Evolutionary conservation across 2,113 vertebrate species (phyloP).

Genomic region (Melanerpes aurifrons): DNA sequence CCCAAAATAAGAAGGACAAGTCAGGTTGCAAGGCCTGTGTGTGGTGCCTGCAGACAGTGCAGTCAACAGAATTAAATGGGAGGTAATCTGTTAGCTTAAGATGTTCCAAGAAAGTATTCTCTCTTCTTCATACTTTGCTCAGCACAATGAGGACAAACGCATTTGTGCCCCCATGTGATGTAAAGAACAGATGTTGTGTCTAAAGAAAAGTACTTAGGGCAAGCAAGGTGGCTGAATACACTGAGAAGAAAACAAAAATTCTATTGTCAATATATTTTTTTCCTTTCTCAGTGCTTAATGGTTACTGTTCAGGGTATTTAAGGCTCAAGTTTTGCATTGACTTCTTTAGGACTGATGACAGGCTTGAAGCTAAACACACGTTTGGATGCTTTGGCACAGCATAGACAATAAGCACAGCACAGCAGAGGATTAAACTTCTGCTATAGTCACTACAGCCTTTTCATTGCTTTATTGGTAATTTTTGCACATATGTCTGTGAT

Average conservation of each 20-base stretch:
- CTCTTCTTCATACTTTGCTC: neutral
- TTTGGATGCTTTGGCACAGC: slow-evolving; percentile 31
- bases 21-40: neutral
- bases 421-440: slow-evolving; percentile 31
- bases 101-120: neutral
- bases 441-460: neutral
- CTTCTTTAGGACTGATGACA: slow-evolving; percentile 47
- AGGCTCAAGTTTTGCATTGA: slow-evolving; percentile 34
- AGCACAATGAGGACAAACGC: neutral
- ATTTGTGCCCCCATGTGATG: neutral
- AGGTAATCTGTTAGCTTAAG: neutral
- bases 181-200: neutral
- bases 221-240: neutral
- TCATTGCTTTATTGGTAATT: slow-evolving; percentile 33
- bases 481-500: slow-evolving; percentile 46
- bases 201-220: neutral
- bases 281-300: neutral
- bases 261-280: neutral
- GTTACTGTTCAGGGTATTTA: slow-evolving; percentile 17
- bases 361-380: neutral
- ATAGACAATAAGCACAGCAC: slow-evolving; percentile 19
- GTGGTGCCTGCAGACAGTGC: neutral
- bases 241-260: neutral
- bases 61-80: neutral
- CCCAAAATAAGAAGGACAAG: neutral